A percentile compares a stretch with the other conserved stretches of the same genome.
phyloP scores from a whole-genome alignment of 1,140 invertebrate genomes.

The Papilio xuthus region DNA sequence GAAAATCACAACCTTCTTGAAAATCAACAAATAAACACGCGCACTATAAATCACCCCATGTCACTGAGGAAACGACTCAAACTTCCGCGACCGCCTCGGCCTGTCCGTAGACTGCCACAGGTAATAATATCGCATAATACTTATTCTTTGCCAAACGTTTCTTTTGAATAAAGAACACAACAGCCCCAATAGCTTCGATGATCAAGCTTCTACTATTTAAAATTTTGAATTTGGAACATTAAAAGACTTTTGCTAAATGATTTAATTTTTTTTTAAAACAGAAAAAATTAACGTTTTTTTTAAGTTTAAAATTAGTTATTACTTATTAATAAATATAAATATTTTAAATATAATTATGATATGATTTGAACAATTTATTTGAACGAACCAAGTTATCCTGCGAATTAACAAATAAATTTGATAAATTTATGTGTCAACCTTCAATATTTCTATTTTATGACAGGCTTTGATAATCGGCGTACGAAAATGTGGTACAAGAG shows the following conservation, averaged over 20 bases:
- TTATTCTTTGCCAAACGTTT: conserved; percentile 52
- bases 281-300: neutral
- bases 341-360: conserved; percentile 3
- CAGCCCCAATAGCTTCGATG: conserved; percentile 41
- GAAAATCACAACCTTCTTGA: conserved; percentile 72
- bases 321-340: neutral
- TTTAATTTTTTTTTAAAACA: no score
- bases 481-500: conserved; percentile 96
- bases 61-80: conserved; percentile 66
- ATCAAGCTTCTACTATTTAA: conserved; percentile 5
- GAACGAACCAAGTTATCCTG: no score
- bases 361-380: neutral
- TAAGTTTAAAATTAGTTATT: no score
- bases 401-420: neutral
- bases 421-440: neutral
- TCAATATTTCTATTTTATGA: conserved; percentile 42
- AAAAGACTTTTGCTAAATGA: neutral
- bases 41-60: conserved; percentile 73
- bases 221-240: conserved; percentile 22
- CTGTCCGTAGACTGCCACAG: conserved; percentile 71
- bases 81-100: conserved; percentile 61
- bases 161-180: conserved; percentile 25
- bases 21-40: conserved; percentile 62
- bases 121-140: conserved; percentile 48
- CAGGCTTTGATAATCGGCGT: conserved; percentile 97